Base-by-base conservation (phyloP, 2,888 invertebrate genomes). In the Campoplex capitator region DNA sequence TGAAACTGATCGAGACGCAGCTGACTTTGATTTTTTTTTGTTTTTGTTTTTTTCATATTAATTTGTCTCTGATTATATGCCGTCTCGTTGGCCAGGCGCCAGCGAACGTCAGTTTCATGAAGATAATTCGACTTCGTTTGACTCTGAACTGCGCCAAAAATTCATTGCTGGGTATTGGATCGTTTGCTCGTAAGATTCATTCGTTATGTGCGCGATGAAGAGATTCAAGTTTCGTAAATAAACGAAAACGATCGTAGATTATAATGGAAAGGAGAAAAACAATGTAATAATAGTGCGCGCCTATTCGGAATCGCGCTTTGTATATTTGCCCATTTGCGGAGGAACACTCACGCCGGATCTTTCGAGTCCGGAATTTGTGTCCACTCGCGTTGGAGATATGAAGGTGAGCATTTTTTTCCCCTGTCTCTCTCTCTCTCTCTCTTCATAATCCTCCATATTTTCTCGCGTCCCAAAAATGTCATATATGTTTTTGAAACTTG, bases 361-460 rank as follows among this genome's bases (percentile, higher is more conserved):
- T 86, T 68, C 16, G 51, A 28, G 70, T 16, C 32, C 48, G 75
- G 54, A 48, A 68, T 18, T 51, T n/a, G 48, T n/a, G 45, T n/a
- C 4, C 3, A 54, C 42, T 70, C 68, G 38, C 68, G 38, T 73
- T 54, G 62, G 45, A 73, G 74, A 51, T 51, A 84, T 84, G 86
- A 87, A 87, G 84, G 86, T 84, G 77, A 84, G 84, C n/a, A 65
- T 73, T 79, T 48, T 9, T 80, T 58, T 42, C 48, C 35, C 8
- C 13, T 42, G 35, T 51, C 8, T 51, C 13, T 42, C 48, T 51
- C 8, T 51, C 23, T 23, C 23, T 23, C 48, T 51, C 8, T 51
- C 13, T 42, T 32, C 42, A 32, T 62, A 38, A 16, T 16, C 28
- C 38, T 9, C 18, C 45, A 62, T n/a, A 32, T 51, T 28, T 73